Evolutionary conservation across 2,888 invertebrate genomes (phyloP), one percentile per base, ranked within the genome.

Genomic region (Protonemura montana): DNA sequence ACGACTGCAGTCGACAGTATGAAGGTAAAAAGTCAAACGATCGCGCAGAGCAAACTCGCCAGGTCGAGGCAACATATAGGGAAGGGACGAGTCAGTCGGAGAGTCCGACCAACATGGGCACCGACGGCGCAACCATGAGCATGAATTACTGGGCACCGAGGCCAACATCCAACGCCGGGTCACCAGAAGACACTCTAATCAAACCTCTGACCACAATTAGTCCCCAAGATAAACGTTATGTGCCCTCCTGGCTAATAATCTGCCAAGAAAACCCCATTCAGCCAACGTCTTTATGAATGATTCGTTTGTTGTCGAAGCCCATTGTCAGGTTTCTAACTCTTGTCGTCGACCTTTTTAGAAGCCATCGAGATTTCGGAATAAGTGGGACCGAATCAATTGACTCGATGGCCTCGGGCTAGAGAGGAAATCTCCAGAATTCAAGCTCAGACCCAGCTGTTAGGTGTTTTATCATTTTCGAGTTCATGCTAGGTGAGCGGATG

Each of bases 331-430:
- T 59, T 59, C 13, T 59, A 59, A 21, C 21, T 59, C 59, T 59
- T 59, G 59, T 59, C 59, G 59, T 59, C 59, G 59, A 59, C 59
- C 59, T 59, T 59, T 59, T 59, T 59, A 59, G 16, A 59, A 59
- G 59, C 59, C 59, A 59, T 59, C 59, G 59, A 59, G 59, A 59
- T 59, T 59, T 59, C 59, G 59, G 13, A 59, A 59, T 59, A 59
- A 59, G 59, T 59, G 21, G 59, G 59, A 59, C 59, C 13, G 59
- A 59, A 59, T 59, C 59, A 59, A 59, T 59, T 59, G 59, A 59
- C 59, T 59, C 59, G 3, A 13, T 59, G 59, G 3, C 59, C 59
- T 59, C 59, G 59, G 59, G 59, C 59, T 59, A 10, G 6, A 21
- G 59, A 59, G 59, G 59, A 59, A 59, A 59, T 59, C 59, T 59